Conservation (phyloP, 1,140 invertebrate species). For the Fopius arisanus region DNA sequence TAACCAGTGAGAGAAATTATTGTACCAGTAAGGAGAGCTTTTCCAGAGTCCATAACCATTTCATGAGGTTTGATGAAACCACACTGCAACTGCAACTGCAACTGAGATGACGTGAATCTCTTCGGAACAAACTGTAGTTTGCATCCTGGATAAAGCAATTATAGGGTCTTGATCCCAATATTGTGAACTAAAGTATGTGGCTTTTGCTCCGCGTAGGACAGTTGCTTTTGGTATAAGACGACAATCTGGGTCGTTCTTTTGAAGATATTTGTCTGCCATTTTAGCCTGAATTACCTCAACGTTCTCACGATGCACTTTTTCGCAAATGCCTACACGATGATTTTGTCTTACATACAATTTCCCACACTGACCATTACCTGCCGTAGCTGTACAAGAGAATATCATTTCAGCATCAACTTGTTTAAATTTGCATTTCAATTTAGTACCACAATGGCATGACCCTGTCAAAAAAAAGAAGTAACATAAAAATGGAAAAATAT, state of each 20-base stretch:
- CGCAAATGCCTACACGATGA: background rate
- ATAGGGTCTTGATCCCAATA: slow-evolving; percentile 31
- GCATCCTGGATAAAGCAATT: slow-evolving; percentile 28
- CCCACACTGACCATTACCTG: slow-evolving; percentile 12
- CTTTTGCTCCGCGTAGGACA: slow-evolving; percentile 24
- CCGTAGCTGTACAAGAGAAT: background rate
- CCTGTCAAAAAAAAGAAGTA: background rate
- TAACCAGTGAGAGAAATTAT: slow-evolving; percentile 33
- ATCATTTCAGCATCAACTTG: background rate
- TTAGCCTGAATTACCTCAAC: background rate
- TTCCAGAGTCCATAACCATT: slow-evolving; percentile 33
- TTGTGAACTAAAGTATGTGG: background rate
- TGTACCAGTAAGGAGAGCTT: slow-evolving; percentile 36
- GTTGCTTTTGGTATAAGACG: slow-evolving; percentile 15
- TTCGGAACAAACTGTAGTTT: background rate
- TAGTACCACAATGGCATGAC: background rate
- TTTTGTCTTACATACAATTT: background rate
- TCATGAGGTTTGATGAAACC: slow-evolving; percentile 35
- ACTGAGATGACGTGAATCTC: slow-evolving; percentile 21
- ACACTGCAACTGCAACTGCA: slow-evolving; percentile 25
- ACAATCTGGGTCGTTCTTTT: slow-evolving; percentile 22
- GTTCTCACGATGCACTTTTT: background rate
- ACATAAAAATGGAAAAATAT: too few species aligned
- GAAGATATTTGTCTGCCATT: slow-evolving; percentile 22
- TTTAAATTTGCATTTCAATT: background rate